Evolutionary conservation across 2,888 invertebrate species (phyloP).

Genomic region (Agriopis leucophaearia): DNA sequence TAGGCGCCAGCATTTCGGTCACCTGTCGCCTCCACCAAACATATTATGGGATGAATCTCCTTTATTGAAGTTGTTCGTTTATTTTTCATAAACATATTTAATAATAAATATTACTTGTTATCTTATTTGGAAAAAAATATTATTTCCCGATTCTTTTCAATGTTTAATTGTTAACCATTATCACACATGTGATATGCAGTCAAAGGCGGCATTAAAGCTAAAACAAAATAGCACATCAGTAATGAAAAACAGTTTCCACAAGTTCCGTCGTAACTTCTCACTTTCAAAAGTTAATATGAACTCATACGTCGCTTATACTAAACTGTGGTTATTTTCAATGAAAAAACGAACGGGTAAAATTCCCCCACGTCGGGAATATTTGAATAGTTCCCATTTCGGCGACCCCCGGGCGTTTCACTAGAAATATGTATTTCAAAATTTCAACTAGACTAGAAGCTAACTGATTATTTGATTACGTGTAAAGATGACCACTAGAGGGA

Average conservation of each 20-base stretch:
- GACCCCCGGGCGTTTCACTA: slow-evolving; percentile 56
- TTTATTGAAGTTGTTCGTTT: too few relatives aligned
- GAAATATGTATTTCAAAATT: slow-evolving; percentile 73
- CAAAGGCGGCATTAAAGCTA: too few relatives aligned
- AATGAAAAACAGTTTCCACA: slow-evolving; percentile 21
- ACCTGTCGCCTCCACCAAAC: too few relatives aligned
- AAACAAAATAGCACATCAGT: not conserved
- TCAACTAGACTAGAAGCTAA: slow-evolving; percentile 29
- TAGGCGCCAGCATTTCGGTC: too few relatives aligned
- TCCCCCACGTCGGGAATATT: slow-evolving; percentile 58
- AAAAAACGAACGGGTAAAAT: slow-evolving; percentile 65
- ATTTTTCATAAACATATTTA: too few relatives aligned
- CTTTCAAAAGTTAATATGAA: slow-evolving; percentile 40
- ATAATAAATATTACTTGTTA: too few relatives aligned
- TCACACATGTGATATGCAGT: too few relatives aligned
- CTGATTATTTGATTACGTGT: not conserved
- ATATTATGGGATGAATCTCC: too few relatives aligned
- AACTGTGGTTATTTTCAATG: slow-evolving; percentile 49
- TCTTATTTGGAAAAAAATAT: too few relatives aligned
- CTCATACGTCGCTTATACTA: slow-evolving; percentile 39
- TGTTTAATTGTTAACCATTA: too few relatives aligned
- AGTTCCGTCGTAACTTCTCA: slow-evolving; percentile 18
- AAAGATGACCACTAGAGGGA: not conserved
- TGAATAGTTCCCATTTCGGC: slow-evolving; percentile 64
- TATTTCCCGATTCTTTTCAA: too few relatives aligned